These are phyloP conservation scores for Sebastes nivosus DNA, from an alignment of 2,797 vertebrate species.

Conservation along the genomic window DNA sequence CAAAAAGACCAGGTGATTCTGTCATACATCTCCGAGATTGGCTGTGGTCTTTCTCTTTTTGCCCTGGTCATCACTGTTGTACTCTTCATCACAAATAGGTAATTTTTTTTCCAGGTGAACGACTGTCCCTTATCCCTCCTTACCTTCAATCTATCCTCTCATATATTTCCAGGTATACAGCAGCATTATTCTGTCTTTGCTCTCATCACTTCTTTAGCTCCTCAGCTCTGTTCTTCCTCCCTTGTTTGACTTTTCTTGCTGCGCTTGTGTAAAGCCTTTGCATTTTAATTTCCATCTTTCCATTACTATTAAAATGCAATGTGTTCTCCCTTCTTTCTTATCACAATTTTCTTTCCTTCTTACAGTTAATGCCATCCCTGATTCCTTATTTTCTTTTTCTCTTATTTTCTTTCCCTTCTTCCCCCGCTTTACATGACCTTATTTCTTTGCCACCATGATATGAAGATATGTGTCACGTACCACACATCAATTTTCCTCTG, in stretches of 20 bases:
- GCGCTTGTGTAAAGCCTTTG: not conserved
- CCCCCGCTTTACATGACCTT: not conserved
- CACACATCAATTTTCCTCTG: not conserved
- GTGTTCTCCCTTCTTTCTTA: not conserved
- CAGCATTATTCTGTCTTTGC: not conserved
- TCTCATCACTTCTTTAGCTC: not conserved
- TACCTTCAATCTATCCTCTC: not conserved
- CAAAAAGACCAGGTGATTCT: not conserved
- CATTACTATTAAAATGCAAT: not conserved
- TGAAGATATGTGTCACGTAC: not conserved
- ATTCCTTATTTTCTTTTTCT: not conserved
- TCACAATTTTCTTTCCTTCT: not conserved
- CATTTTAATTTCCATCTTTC: not conserved
- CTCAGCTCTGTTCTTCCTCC: not conserved
- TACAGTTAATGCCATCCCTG: not conserved
- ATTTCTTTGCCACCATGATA: not conserved
- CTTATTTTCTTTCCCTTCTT: not conserved
- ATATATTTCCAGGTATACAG: not conserved
- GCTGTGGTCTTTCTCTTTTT: conserved; percentile 58
- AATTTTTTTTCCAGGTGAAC: not conserved
- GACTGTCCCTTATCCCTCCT: not conserved
- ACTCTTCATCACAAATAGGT: conserved; percentile 55
- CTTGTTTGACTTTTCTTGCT: not conserved
- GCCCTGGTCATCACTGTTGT: conserved; percentile 40
- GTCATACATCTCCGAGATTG: conserved; percentile 43